These are phyloP conservation scores for Eutolmus rufibarbis DNA, from an alignment of 2,888 invertebrate genomes.

Conservation along the genomic window DNA sequence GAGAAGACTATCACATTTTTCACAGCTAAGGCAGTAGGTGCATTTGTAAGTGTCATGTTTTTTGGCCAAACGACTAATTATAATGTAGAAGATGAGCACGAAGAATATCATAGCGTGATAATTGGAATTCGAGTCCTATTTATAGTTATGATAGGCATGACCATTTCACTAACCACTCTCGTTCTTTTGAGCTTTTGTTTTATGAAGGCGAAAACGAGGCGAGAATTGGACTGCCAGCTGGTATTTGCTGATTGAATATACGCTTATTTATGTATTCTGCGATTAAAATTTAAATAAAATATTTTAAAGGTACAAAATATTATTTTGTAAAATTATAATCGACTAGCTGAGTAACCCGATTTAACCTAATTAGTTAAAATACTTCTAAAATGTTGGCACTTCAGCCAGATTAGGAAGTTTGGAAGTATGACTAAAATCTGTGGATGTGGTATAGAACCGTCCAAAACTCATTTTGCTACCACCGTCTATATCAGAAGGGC, in stretches of 20 bases:
- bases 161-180: background rate
- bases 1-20: conserved; percentile 39
- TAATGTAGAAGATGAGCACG: conserved; percentile 44
- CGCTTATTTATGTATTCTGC: background rate
- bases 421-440: too few relatives aligned
- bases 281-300: background rate
- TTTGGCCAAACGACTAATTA: conserved; percentile 34
- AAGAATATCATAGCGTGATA: conserved; percentile 17
- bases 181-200: background rate
- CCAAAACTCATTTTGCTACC: too few relatives aligned
- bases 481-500: too few relatives aligned
- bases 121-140: background rate
- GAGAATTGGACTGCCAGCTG: background rate
- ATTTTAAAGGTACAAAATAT: background rate
- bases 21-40: background rate
- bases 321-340: too few relatives aligned
- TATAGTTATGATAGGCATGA: background rate
- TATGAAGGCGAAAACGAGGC: background rate
- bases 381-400: too few relatives aligned
- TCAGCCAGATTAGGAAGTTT: too few relatives aligned
- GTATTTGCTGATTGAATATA: background rate
- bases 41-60: conserved; percentile 34
- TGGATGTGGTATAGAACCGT: too few relatives aligned
- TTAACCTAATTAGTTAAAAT: too few relatives aligned
- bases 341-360: too few relatives aligned